A percentile compares a stretch with the other conserved stretches of the same genome.
These are phyloP conservation scores for Beris morrisii DNA, from an alignment of 2,888 invertebrate genomes.

Conservation along the genomic window DNA sequence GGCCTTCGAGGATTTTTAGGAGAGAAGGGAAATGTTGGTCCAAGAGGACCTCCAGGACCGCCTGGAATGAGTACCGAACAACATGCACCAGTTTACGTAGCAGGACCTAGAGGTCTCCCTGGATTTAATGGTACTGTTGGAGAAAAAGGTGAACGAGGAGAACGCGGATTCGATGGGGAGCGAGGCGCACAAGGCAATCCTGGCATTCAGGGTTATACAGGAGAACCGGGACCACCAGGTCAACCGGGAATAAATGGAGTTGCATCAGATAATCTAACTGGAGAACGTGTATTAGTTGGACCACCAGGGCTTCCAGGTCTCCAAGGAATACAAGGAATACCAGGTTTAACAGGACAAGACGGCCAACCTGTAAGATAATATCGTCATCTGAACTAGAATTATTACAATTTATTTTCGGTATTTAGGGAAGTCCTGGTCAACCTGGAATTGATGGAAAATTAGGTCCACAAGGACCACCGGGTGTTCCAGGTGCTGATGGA, in stretches of 20 bases:
- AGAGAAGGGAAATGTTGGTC: conserved; percentile 57
- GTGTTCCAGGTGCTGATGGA: conserved; percentile 71
- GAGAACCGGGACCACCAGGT: conserved; percentile 49
- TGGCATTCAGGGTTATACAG: conserved; percentile 44
- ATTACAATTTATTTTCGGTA: conserved; percentile 13
- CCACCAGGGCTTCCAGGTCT: conserved; percentile 70
- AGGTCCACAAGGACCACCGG: conserved; percentile 75
- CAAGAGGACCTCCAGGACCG: conserved; percentile 59
- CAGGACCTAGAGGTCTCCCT: conserved; percentile 46
- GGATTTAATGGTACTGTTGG: conserved; percentile 30
- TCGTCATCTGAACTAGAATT: neutral
- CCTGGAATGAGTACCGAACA: conserved; percentile 65
- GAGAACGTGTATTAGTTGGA: conserved; percentile 46
- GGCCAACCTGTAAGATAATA: conserved; percentile 48
- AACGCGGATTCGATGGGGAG: conserved; percentile 61
- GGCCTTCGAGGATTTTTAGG: conserved; percentile 26
- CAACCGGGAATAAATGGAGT: conserved; percentile 37
- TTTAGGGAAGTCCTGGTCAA: conserved; percentile 55
- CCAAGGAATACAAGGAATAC: conserved; percentile 58
- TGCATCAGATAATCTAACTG: conserved; percentile 50
- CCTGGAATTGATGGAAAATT: conserved; percentile 59
- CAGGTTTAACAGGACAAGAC: conserved; percentile 45
- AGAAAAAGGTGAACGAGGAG: conserved; percentile 60
- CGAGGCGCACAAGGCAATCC: conserved; percentile 11
- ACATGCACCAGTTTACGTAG: conserved; percentile 58